Evolutionary conservation across 2,113 vertebrate species (phyloP).

Genomic region (Nyctereutes procyonoides): DNA sequence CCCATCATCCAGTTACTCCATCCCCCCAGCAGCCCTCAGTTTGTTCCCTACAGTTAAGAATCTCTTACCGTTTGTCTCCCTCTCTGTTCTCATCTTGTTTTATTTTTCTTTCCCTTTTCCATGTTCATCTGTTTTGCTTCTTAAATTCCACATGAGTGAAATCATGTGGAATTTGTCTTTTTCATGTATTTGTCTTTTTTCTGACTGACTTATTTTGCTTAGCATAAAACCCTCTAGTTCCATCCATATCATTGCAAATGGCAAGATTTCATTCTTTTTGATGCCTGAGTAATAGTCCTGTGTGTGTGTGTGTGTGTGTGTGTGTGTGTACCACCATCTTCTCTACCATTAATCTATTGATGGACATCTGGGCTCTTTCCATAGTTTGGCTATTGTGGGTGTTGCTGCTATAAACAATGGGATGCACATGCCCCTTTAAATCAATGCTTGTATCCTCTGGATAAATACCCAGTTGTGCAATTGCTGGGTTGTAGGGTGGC

Average conservation of each 20-base stretch:
- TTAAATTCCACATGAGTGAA: background rate
- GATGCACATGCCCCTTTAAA: background rate
- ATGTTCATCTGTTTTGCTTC: background rate
- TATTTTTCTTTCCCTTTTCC: background rate
- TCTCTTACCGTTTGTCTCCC: background rate
- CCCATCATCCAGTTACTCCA: background rate
- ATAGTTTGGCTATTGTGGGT: background rate
- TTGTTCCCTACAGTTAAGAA: background rate
- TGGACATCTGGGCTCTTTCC: background rate
- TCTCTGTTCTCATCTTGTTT: background rate
- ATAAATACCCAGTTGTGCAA: background rate
- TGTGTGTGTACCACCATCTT: background rate
- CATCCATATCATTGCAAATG: background rate
- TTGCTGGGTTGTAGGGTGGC: background rate
- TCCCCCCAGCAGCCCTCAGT: background rate
- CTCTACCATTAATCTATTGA: background rate
- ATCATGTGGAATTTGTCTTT: background rate
- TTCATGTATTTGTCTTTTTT: background rate
- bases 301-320: no score
- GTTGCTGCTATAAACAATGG: background rate
- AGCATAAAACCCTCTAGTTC: background rate
- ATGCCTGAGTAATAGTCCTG: background rate
- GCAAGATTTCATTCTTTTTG: background rate
- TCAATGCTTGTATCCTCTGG: background rate
- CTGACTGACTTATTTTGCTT: background rate